Evolutionary conservation across 2,113 vertebrate species (phyloP).

Genomic region (Pungitius pungitius): DNA sequence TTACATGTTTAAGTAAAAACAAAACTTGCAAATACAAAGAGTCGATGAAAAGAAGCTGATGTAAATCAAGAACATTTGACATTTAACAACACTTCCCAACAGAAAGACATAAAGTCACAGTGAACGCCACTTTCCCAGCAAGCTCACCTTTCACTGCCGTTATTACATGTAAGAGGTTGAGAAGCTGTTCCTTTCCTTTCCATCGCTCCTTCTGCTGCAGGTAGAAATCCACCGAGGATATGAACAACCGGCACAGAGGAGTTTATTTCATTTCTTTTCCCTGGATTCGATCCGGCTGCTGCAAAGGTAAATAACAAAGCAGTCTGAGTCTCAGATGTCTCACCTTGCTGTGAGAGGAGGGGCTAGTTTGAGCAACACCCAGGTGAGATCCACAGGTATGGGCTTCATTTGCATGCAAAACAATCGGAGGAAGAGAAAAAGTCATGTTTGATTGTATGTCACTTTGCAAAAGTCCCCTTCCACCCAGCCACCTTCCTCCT

Average conservation of each 20-base stretch:
- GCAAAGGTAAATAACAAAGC: conserved; percentile 62
- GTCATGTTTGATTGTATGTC: conserved; percentile 6
- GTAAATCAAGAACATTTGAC: not conserved
- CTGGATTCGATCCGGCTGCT: conserved; percentile 18
- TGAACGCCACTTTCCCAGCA: not conserved
- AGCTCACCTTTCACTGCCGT: conserved; percentile 61
- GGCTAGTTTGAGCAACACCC: conserved; percentile 25
- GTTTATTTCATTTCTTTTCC: conserved; percentile 32
- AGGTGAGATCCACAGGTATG: conserved; percentile 45
- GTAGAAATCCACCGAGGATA: conserved; percentile 11
- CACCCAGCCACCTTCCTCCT: too few relatives aligned
- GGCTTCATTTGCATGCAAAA: conserved; percentile 52
- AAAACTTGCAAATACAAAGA: not conserved
- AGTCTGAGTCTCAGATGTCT: conserved; percentile 42
- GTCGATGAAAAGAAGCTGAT: conserved; percentile 1
- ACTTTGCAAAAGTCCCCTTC: too few relatives aligned
- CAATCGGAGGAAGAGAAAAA: conserved; percentile 27
- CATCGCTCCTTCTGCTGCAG: conserved; percentile 41
- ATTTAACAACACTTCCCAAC: not conserved
- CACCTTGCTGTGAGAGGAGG: conserved; percentile 62
- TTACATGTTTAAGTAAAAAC: not conserved
- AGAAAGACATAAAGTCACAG: not conserved
- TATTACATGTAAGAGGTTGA: conserved; percentile 7
- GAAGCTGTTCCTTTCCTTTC: conserved; percentile 42
- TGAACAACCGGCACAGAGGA: conserved; percentile 9